Evolutionary conservation across 2,113 vertebrate species (phyloP), one percentile per base, ranked within the genome.

Genomic region (Cairina moschata): DNA sequence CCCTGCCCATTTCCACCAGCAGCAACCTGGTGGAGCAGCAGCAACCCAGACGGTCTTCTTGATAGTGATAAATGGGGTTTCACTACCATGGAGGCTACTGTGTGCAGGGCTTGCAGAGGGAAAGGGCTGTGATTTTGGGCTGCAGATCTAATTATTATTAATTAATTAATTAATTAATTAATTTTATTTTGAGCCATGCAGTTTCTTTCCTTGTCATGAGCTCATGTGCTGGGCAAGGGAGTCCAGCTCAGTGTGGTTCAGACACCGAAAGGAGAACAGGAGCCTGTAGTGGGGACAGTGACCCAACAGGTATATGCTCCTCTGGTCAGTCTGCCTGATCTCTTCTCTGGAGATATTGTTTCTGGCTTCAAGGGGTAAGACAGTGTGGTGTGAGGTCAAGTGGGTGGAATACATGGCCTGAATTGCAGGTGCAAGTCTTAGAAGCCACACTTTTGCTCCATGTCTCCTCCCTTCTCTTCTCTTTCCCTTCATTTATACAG

Each of bases 71-170:
- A 59, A 16, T 25, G 18, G 60, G 36, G 50, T 46, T 23, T 36
- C 36, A 15, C 12, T 71, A 18, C 14, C n/a, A 36, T 44, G 36
- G 14, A 73, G 25, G 31, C 34, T n/a, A 21, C 55, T 26, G 1
- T 7, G 38, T 5, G 1, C 8, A 34, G n/a, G 44, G 42, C 54
- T 17, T 8, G 28, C 0, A 0, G 67, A 73, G 13, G n/a, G 25
- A 17, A 26, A 65, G 32, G 81, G 11, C 55, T 86, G 67, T 42
- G n/a, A 26, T 46, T 40, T 40, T 4, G 40, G 44, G 38, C n/a
- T 69, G 72, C 31, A 77, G 38, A 22, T 77, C 80, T 68, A 68
- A 50, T 31, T 21, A 21, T 48, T 46, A 46, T 9, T 44, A 44
- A 44, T 44, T 17, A 44, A 44, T 17, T 44, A 44, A 44, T 44